Base-by-base conservation (phyloP, 2,797 vertebrate species). In the Ptychadena robeensis region DNA sequence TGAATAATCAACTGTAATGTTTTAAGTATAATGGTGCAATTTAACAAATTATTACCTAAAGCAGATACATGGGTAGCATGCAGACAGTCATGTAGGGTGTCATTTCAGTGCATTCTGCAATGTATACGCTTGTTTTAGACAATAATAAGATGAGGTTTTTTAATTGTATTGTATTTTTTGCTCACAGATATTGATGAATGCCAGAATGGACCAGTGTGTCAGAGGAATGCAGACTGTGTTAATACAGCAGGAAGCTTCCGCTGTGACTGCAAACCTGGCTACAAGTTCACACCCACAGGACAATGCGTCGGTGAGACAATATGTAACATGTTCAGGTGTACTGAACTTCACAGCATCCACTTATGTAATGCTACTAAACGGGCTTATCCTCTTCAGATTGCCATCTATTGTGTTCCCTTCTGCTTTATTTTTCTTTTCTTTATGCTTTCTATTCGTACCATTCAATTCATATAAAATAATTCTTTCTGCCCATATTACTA, bases 201-300 rank as follows among this genome's bases (percentile, higher is more conserved):
- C 88, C 96, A 97, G 91, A 99, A 98, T 0, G 97, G 97, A 0
- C 97, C 95, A 0, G 93, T 99, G 69, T 99, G 98, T 92, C 97
- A 98, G 91, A 96, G 95, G 79, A 98, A 99, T 0, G 97, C 97
- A 0, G 94, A 93, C 67, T 99, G 98, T 83, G 86, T 98, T 82
- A 99, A 99, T 90, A 91, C 96, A 0, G 95, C 97, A 0, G 98
- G 97, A 67, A 97, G 97, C 87, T 98, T 91, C 91, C 96, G 97
- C 82, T 99, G 98, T 8, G 97, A 99, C 84, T 99, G 98, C 81
- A 97, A 96, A 87, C 89, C 94, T 0, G 98, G 97, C 86, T 99
- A 98, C 87, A 96, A 96, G 82, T 95, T 96, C 90, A 98, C 96
- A 0, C 90, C 96, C 73, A 97, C 96, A 0, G 97, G 97, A 57